Conservation (phyloP, 2,797 vertebrate species). For the Buphagus erythrorhynchus region DNA sequence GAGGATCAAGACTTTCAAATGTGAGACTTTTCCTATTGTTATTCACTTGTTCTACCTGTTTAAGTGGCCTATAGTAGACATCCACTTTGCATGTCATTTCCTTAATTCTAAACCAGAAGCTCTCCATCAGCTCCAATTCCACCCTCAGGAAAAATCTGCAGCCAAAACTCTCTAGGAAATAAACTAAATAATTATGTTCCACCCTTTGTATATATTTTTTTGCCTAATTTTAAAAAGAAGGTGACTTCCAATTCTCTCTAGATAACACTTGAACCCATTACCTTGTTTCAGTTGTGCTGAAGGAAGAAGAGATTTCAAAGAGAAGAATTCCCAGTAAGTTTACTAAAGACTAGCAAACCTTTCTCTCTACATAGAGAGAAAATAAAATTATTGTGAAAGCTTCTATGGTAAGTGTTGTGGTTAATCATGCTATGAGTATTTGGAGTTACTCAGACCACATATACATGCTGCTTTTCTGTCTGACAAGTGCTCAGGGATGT, state of each 20-base stretch:
- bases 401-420: neutral
- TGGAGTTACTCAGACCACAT: neutral
- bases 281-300: neutral
- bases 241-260: neutral
- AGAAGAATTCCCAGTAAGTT: neutral
- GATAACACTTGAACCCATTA: neutral
- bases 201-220: neutral
- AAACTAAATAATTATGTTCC: neutral
- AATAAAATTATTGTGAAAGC: neutral
- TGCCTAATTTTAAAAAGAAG: neutral
- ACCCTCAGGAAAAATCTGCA: neutral
- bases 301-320: neutral
- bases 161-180: neutral
- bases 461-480: neutral
- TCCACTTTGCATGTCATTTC: neutral
- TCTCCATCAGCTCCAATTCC: neutral
- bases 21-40: neutral
- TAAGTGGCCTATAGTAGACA: neutral
- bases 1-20: neutral
- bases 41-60: neutral
- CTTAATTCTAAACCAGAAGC: neutral
- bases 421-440: neutral
- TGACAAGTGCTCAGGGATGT: neutral
- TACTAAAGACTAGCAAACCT: neutral
- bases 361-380: neutral